Evolutionary conservation across 2,888 invertebrate species (phyloP), one percentile per base, ranked within the genome.

Genomic region (Cheiracanthium punctorium): DNA sequence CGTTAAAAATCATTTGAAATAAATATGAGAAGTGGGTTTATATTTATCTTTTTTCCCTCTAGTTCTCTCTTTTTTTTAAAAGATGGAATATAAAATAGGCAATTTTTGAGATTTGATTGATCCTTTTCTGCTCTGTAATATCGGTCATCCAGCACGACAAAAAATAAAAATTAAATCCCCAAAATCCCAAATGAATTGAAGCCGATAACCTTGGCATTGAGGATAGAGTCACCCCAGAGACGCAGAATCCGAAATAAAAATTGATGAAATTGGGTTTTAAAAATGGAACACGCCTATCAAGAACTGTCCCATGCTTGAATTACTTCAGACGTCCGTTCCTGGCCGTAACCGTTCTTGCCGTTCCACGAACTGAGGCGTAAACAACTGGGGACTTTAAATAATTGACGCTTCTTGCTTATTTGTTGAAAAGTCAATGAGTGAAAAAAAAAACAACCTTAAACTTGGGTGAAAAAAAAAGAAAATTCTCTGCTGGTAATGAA

Each of bases 201-300:
- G 82, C 71, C 82, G 82, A 76, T 82, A 82, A 82, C 82, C 82
- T 82, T 77, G 82, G 48, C 82, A 82, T 65, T 82, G 82, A 71
- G 82, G 72, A 72, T 75, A 65, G 71, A 80, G 33, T 29, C 41
- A 64, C 73, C 65, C 30, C 30, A 28, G 29, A 48, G 43, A 48
- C 30, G 33, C 30, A 48, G 69, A n/a, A 73, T 65, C 67, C 65
- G 41, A 48, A 37, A 29, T 37, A 69, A 67, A 74, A 74, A 32
- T 58, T 29, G 67, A 41, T n/a, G 52, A 76, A 76, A 70, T 71
- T 41, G 81, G 82, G 74, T 75, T 70, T 71, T 30, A 67, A 82
- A 82, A 82, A 76, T 82, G 52, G 82, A 76, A 72, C 82, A 82
- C 76, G 82, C 82, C 76, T 74, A 82, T 82, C 82, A 82, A 65